phyloP scores from a whole-genome alignment of 2,113 vertebrate species.

The Poecilia latipinna region DNA sequence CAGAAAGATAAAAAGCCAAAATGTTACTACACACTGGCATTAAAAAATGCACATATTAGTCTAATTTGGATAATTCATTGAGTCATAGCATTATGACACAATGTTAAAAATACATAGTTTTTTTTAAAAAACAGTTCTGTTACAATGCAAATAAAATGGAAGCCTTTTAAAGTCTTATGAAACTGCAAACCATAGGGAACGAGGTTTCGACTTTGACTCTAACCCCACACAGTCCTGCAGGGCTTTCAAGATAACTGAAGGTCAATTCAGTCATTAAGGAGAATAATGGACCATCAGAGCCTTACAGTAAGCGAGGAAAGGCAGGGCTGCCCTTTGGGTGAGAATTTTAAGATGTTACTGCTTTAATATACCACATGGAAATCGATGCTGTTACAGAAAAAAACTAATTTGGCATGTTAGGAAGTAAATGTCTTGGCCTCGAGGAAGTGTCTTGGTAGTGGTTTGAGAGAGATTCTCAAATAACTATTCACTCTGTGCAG shows the following conservation, averaged over 20 bases:
- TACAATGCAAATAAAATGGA: slow-evolving; percentile 1
- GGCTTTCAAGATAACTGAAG: slow-evolving; percentile 59
- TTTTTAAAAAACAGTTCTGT: background rate
- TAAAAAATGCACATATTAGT: background rate
- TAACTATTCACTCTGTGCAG: slow-evolving; percentile 28
- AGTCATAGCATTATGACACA: background rate
- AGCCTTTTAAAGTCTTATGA: slow-evolving; percentile 38
- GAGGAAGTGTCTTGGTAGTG: slow-evolving; percentile 24
- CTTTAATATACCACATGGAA: slow-evolving; percentile 37
- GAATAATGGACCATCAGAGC: slow-evolving; percentile 64
- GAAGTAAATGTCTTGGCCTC: slow-evolving; percentile 49
- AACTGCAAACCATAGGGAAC: slow-evolving; percentile 29
- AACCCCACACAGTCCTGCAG: slow-evolving; percentile 18
- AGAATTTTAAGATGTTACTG: slow-evolving; percentile 51
- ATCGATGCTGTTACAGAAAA: slow-evolving; percentile 57
- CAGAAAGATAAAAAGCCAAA: too few relatives aligned
- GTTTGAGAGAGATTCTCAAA: slow-evolving; percentile 26
- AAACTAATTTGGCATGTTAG: slow-evolving; percentile 36
- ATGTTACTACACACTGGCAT: too few relatives aligned
- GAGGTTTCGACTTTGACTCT: slow-evolving; percentile 45
- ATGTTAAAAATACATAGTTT: background rate
- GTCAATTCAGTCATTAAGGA: slow-evolving; percentile 66
- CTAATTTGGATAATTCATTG: background rate
- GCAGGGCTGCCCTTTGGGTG: slow-evolving; percentile 14
- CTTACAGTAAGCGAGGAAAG: slow-evolving; percentile 5